phyloP scores from a whole-genome alignment of 2,888 invertebrate species.

The Pogonocherus hispidulus region DNA sequence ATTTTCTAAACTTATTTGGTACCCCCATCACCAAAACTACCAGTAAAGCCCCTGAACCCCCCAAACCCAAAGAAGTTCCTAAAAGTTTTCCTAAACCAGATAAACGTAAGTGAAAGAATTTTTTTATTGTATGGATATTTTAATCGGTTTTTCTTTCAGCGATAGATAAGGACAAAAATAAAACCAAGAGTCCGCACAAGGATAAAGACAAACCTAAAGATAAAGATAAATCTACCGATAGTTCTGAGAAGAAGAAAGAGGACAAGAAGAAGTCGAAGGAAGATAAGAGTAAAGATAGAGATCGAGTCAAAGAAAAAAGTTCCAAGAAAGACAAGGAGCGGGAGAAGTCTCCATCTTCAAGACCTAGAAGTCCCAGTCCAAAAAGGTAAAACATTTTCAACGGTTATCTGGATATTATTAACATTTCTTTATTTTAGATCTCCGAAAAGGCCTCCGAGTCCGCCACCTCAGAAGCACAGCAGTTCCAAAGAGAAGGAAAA shows the following conservation, averaged over 20 bases:
- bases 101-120: conserved; percentile 65
- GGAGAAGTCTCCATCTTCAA: conserved; percentile 65
- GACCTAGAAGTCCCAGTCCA: conserved; percentile 61
- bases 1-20: conserved; percentile 86
- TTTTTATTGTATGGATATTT: not conserved
- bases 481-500: conserved; percentile 51
- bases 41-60: conserved; percentile 76
- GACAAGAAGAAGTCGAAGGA: conserved; percentile 69
- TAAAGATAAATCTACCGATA: conserved; percentile 54
- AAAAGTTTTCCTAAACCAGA: conserved; percentile 73
- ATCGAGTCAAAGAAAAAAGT: conserved; percentile 70
- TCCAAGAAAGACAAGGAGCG: conserved; percentile 69
- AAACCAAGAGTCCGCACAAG: conserved; percentile 73
- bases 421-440: conserved; percentile 47
- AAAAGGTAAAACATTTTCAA: conserved; percentile 48
- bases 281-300: conserved; percentile 71
- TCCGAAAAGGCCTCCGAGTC: conserved; percentile 63
- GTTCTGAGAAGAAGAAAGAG: conserved; percentile 66
- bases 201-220: conserved; percentile 67
- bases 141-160: conserved; percentile 27
- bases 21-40: conserved; percentile 82
- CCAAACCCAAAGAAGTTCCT: conserved; percentile 51
- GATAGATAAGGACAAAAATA: conserved; percentile 61
- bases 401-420: not conserved
- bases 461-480: conserved; percentile 55